phyloP scores from a whole-genome alignment of 2,888 invertebrate genomes.

The Drosophila atripex region DNA sequence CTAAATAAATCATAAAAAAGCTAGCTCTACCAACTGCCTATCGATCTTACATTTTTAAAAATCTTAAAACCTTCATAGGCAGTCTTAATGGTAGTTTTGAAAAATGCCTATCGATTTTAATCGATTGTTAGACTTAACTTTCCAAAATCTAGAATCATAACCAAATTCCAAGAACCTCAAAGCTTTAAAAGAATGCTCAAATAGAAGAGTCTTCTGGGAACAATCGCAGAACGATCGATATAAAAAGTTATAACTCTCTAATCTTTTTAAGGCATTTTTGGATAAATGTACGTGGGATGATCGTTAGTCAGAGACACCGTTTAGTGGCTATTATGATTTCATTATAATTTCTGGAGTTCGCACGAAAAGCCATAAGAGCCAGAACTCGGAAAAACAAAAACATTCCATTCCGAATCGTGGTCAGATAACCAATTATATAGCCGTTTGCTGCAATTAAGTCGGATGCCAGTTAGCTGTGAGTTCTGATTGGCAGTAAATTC shows the following conservation, averaged over 20 bases:
- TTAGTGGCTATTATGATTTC: conserved; percentile 22
- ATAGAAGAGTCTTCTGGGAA: not conserved
- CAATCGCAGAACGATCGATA: not conserved
- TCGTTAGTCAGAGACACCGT: not conserved
- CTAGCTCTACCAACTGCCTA: no score
- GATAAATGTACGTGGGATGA: not conserved
- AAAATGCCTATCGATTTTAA: no score
- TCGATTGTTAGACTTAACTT: no score
- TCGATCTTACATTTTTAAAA: no score
- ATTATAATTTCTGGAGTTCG: conserved; percentile 32
- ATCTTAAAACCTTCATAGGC: no score
- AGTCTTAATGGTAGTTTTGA: no score
- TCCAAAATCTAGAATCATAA: no score
- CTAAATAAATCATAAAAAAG: no score
- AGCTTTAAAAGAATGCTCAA: not conserved
- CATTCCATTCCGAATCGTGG: conserved; percentile 29
- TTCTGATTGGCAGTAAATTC: not conserved
- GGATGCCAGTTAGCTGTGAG: conserved; percentile 7
- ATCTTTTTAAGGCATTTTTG: not conserved
- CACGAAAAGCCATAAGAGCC: conserved; percentile 20
- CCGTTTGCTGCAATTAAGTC: conserved; percentile 20
- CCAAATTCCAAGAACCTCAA: not conserved
- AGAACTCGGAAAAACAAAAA: conserved; percentile 22
- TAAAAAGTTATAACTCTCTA: not conserved
- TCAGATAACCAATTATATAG: conserved; percentile 45